Evolutionary conservation across 2,113 vertebrate genomes (phyloP).

Genomic region (Haliaeetus leucogaster): DNA sequence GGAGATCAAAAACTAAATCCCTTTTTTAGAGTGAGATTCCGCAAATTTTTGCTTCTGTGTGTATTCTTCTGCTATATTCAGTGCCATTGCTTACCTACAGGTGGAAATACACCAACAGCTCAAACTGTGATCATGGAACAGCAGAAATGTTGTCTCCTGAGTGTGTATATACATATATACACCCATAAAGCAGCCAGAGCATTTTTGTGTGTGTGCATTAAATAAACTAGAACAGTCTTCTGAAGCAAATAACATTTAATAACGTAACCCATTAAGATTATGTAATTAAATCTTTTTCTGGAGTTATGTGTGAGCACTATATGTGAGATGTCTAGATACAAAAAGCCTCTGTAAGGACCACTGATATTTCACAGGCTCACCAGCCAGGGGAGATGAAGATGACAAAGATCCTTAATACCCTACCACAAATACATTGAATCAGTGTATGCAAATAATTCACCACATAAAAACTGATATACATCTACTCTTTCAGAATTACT

Average conservation of each 20-base stretch:
- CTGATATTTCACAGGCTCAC: neutral
- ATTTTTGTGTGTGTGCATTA: neutral
- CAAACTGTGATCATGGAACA: neutral
- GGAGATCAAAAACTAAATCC: neutral
- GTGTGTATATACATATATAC: rapidly evolving
- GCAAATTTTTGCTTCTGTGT: neutral
- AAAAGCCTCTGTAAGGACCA: neutral
- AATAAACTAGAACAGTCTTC: neutral
- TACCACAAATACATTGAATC: neutral
- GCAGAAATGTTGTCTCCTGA: neutral
- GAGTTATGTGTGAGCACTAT: neutral
- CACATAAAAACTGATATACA: neutral
- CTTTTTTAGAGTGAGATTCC: neutral
- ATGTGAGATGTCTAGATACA: neutral
- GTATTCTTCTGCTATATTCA: neutral
- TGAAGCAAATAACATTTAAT: neutral
- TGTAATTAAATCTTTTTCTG: neutral
- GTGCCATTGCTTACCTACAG: neutral
- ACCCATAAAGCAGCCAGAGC: neutral
- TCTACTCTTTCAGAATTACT: neutral
- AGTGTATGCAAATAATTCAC: neutral
- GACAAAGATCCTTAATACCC: neutral
- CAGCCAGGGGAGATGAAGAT: neutral
- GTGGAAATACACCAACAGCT: neutral
- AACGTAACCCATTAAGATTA: neutral